Evolutionary conservation across 2,113 vertebrate species (phyloP).

Genomic region (Myotis davidii): DNA sequence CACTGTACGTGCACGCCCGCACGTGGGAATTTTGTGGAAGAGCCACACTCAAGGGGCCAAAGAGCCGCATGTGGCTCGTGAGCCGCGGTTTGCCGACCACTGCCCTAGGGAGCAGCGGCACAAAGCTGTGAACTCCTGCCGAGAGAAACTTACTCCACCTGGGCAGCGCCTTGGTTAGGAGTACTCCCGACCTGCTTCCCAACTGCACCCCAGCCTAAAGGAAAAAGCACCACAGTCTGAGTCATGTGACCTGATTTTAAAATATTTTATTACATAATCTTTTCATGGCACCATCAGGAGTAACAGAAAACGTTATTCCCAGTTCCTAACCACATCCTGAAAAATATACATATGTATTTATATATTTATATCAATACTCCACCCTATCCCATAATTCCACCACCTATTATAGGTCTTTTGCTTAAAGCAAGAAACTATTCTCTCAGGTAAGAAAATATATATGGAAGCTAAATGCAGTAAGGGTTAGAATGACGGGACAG

Average conservation of each 20-base stretch:
- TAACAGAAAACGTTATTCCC: constrained; percentile 84
- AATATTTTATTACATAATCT: constrained; percentile 89
- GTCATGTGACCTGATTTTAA: constrained; percentile 81
- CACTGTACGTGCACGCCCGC: no score
- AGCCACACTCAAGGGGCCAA: no score
- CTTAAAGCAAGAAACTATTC: constrained; percentile 86
- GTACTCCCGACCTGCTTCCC: constrained; percentile 5
- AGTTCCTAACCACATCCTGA: constrained; percentile 86
- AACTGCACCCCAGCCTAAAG: background rate
- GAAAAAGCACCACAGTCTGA: constrained; percentile 54
- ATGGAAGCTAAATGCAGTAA: constrained; percentile 91
- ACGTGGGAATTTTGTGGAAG: no score
- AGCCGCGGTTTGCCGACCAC: no score
- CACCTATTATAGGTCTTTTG: constrained; percentile 77
- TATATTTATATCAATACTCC: constrained; percentile 79
- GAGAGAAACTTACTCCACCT: background rate
- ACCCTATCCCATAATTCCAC: constrained; percentile 73
- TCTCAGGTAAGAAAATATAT: constrained; percentile 96
- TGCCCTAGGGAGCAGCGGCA: constrained; percentile 16
- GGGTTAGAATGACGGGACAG: constrained; percentile 85
- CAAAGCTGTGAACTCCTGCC: background rate
- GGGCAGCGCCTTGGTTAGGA: background rate
- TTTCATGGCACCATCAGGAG: constrained; percentile 84
- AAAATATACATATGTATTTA: constrained; percentile 87
- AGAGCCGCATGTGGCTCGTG: no score